phyloP scores from a whole-genome alignment of 2,797 vertebrate species.

The Gadopsis marmoratus region DNA sequence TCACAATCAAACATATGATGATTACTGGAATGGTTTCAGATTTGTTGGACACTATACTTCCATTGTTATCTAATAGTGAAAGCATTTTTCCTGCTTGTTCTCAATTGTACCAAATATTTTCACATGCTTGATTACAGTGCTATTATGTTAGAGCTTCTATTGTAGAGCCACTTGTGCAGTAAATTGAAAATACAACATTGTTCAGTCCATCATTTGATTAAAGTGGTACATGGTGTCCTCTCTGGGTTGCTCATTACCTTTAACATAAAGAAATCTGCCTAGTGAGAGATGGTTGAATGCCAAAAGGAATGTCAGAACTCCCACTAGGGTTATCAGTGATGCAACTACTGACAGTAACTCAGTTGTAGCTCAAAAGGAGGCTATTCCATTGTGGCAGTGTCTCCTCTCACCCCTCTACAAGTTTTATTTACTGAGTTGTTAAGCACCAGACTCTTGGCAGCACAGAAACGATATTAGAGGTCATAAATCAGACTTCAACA shows the following conservation, averaged over 20 bases:
- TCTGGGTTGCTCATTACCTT: conserved; percentile 38
- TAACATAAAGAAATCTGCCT: conserved; percentile 24
- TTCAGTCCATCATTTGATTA: conserved; percentile 44
- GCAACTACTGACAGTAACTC: conserved; percentile 55
- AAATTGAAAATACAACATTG: conserved; percentile 45
- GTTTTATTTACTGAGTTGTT: conserved; percentile 81
- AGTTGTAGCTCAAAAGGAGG: conserved; percentile 51
- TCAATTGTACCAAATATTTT: conserved; percentile 13
- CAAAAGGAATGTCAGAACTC: conserved; percentile 29
- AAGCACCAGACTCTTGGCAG: conserved; percentile 67
- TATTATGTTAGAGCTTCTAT: conserved; percentile 8
- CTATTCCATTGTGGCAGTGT: conserved; percentile 71
- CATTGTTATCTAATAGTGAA: background rate
- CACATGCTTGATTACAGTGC: conserved; percentile 25
- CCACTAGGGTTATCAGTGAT: conserved; percentile 59
- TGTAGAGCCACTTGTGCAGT: conserved; percentile 30
- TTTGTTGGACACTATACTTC: background rate
- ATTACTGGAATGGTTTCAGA: background rate
- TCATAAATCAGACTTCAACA: conserved; percentile 78
- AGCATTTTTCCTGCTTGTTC: conserved; percentile 1
- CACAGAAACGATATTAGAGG: conserved; percentile 76
- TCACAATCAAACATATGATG: background rate
- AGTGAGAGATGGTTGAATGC: conserved; percentile 32
- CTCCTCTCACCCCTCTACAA: conserved; percentile 48
- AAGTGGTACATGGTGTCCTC: conserved; percentile 18